These are phyloP conservation scores for Notiomystis cincta DNA, from an alignment of 2,113 vertebrate genomes.

Conservation along the genomic window DNA sequence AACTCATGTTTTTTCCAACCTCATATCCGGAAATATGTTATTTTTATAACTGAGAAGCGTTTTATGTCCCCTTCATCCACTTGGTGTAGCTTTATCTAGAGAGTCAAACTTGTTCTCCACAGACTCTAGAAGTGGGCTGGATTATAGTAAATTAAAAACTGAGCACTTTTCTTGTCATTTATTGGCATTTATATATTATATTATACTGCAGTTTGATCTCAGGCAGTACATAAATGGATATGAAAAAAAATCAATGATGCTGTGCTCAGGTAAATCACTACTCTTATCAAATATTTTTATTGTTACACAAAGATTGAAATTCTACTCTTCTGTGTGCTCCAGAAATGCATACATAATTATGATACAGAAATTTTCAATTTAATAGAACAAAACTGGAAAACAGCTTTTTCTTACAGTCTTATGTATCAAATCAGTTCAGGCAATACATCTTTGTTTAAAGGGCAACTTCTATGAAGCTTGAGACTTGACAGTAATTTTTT, in stretches of 20 bases:
- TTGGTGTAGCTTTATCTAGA: background rate
- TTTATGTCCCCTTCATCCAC: background rate
- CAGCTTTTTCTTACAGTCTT: background rate
- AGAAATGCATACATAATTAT: background rate
- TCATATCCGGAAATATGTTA: background rate
- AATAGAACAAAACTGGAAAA: background rate
- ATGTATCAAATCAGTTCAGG: background rate
- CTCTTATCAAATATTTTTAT: background rate
- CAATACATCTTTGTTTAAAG: background rate
- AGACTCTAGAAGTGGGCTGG: background rate
- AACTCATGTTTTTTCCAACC: background rate
- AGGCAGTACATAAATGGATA: background rate
- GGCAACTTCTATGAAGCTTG: background rate
- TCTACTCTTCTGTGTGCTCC: background rate
- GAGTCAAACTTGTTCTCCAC: background rate
- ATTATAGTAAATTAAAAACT: background rate
- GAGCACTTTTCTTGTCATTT: background rate
- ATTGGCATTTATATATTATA: background rate
- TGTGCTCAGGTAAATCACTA: background rate
- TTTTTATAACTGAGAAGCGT: background rate
- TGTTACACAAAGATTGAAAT: background rate
- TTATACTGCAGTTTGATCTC: background rate
- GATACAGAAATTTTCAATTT: background rate
- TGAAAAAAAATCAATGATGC: background rate
- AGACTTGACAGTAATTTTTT: background rate